phyloP scores from a whole-genome alignment of 1,140 invertebrate species.

The Penaeus indicus region DNA sequence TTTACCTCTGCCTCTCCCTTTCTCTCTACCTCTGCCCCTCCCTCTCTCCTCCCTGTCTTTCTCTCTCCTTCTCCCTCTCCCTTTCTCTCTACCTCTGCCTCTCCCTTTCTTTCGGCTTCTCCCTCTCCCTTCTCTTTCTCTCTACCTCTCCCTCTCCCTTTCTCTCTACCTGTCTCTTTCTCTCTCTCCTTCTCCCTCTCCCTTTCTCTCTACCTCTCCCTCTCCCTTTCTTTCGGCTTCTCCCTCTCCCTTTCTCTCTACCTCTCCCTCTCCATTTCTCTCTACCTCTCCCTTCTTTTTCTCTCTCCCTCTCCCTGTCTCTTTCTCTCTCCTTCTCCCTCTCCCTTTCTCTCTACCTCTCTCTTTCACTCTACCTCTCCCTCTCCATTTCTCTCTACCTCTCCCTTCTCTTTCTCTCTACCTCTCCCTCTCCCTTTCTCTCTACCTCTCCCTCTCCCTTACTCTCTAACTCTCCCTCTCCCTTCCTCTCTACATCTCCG shows the following conservation, averaged over 20 bases:
- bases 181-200: background rate
- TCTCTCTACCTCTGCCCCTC: background rate
- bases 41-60: background rate
- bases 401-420: background rate
- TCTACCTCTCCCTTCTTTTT: background rate
- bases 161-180: background rate
- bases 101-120: no score
- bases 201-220: background rate
- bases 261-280: background rate
- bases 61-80: no score
- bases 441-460: background rate
- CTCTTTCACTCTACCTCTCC: background rate
- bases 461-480: background rate
- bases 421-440: no score
- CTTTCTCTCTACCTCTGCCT: no score
- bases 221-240: background rate
- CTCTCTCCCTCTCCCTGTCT: background rate
- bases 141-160: background rate
- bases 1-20: background rate
- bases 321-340: background rate
- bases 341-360: background rate
- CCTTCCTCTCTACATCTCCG: background rate
- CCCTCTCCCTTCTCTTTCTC: background rate
- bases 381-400: background rate
- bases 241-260: background rate